Evolutionary conservation across 2,888 invertebrate genomes (phyloP).

Genomic region (Monoplex corrugatus): DNA sequence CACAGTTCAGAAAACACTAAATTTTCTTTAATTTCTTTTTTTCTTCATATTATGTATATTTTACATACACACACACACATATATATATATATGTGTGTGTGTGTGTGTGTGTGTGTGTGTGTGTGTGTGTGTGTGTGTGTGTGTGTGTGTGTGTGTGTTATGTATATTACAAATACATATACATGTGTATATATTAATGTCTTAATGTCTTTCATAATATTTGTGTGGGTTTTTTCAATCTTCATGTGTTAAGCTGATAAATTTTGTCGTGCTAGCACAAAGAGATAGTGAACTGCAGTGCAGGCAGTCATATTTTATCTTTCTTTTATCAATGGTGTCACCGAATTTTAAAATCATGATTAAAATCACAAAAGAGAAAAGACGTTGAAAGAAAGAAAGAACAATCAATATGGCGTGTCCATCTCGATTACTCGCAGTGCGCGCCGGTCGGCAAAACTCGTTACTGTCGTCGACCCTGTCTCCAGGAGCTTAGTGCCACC

Average conservation of each 20-base stretch:
- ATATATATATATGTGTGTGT: neutral
- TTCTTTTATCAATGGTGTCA: no score
- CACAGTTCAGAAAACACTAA: neutral
- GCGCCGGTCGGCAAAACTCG: neutral
- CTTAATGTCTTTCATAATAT: neutral
- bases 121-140: conserved; percentile 34
- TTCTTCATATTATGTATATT: neutral
- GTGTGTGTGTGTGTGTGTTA: neutral
- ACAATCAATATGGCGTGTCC: neutral
- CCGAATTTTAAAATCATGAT: no score
- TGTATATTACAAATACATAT: neutral
- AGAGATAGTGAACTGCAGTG: neutral
- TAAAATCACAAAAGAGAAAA: no score
- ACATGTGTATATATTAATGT: neutral
- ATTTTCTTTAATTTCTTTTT: no score
- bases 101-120: neutral
- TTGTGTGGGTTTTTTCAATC: neutral
- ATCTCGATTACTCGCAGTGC: neutral
- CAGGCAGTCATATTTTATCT: neutral
- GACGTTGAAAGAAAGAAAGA: neutral
- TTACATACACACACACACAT: neutral
- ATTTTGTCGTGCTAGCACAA: neutral
- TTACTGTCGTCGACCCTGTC: neutral
- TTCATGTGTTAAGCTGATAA: neutral
- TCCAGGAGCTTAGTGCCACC: neutral